Conservation (phyloP, 2,797 vertebrate genomes). For the Anisognathus igniventris region DNA sequence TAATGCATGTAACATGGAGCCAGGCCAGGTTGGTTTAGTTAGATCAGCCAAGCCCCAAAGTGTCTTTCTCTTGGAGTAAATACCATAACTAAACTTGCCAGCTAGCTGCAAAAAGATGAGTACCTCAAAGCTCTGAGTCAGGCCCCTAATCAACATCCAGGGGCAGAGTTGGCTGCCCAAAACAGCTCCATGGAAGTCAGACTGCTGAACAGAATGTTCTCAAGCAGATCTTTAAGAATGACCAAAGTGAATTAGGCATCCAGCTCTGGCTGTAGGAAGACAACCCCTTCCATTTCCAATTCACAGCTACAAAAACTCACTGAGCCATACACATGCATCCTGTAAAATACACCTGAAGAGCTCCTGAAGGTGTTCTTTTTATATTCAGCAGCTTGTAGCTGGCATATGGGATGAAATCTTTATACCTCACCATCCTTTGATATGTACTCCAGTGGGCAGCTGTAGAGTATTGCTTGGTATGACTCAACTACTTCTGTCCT, state of each 20-base stretch:
- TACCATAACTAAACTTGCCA: fast-evolving
- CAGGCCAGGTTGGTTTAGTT: not conserved
- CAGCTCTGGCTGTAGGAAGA: not conserved
- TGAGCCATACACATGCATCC: not conserved
- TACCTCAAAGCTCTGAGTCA: not conserved
- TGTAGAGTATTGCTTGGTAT: not conserved
- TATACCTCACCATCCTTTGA: not conserved
- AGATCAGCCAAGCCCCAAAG: not conserved
- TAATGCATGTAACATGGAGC: not conserved
- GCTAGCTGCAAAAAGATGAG: not conserved
- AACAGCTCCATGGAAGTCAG: not conserved
- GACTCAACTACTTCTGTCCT: not conserved
- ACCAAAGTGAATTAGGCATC: not conserved
- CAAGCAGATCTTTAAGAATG: not conserved
- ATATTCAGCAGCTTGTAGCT: not conserved
- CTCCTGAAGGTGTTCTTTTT: not conserved
- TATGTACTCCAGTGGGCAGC: fast-evolving
- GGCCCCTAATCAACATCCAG: not conserved
- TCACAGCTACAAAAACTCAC: not conserved
- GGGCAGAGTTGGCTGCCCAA: not conserved
- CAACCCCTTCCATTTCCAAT: not conserved
- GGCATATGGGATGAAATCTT: not conserved
- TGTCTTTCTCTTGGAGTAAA: not conserved
- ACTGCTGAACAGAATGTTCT: not conserved
- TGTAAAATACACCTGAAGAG: not conserved